Conservation (phyloP, 2,797 vertebrate genomes). For the Rhabdophis nuchalis region DNA sequence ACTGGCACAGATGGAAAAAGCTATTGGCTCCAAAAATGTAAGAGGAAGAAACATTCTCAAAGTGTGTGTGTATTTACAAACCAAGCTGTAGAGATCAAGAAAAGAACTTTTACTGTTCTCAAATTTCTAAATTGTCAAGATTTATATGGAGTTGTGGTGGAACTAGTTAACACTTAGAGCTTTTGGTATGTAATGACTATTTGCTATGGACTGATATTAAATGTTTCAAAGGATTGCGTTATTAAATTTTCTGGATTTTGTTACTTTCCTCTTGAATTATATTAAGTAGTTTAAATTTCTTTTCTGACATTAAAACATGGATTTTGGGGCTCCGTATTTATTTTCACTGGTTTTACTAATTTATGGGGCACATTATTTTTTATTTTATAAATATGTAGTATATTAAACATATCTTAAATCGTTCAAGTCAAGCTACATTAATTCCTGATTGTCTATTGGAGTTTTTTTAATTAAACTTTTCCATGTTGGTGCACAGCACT, state of each 20-base stretch:
- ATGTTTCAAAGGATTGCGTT: slow-evolving; percentile 91
- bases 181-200: slow-evolving; percentile 90
- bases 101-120: slow-evolving; percentile 71
- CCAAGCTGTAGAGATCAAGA: slow-evolving; percentile 81
- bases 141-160: slow-evolving; percentile 82
- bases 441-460: slow-evolving; percentile 74
- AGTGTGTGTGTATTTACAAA: slow-evolving; percentile 74
- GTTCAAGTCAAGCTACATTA: slow-evolving; percentile 70
- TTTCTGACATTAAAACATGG: slow-evolving; percentile 98
- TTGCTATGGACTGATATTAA: slow-evolving; percentile 94
- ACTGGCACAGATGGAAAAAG: slow-evolving; percentile 73
- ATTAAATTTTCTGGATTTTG: slow-evolving; percentile 88
- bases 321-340: slow-evolving; percentile 85
- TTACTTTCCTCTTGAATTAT: slow-evolving; percentile 85
- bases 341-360: slow-evolving; percentile 79
- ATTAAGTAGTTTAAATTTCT: slow-evolving; percentile 84
- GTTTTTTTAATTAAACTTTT: slow-evolving; percentile 76
- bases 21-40: slow-evolving; percentile 68
- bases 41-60: slow-evolving; percentile 67
- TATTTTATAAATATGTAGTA: slow-evolving; percentile 78
- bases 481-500: slow-evolving; percentile 76
- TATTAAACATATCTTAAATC: slow-evolving; percentile 72
- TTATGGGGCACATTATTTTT: slow-evolving; percentile 75
- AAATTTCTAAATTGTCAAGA: slow-evolving; percentile 78
- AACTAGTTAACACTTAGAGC: slow-evolving; percentile 84